Conservation (phyloP, 2,113 vertebrate genomes). For the Calidris pygmaea region DNA sequence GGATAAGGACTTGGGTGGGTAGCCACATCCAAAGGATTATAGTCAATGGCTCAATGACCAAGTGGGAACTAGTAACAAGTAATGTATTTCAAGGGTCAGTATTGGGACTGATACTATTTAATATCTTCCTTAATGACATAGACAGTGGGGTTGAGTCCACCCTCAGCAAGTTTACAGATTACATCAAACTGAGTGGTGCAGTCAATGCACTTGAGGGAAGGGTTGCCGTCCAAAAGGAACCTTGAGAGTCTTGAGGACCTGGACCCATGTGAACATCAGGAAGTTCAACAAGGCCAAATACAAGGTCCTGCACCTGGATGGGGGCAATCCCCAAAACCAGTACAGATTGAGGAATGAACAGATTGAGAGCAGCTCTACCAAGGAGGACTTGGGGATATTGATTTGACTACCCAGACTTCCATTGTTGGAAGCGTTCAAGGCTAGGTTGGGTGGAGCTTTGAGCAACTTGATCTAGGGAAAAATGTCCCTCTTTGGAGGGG, state of each 20-base stretch:
- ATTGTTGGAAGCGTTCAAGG: background rate
- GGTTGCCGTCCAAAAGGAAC: background rate
- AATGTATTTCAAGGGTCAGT: background rate
- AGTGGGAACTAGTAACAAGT: background rate
- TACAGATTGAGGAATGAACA: background rate
- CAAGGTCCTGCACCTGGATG: background rate
- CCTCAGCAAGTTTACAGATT: background rate
- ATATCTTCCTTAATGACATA: background rate
- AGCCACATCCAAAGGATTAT: fast-evolving
- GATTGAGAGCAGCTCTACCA: background rate
- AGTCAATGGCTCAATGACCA: background rate
- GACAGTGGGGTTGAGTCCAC: background rate
- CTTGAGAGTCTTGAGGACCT: background rate
- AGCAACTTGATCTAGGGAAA: background rate
- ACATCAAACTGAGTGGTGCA: background rate
- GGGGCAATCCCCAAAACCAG: background rate
- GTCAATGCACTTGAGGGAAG: background rate
- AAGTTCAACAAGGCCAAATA: background rate
- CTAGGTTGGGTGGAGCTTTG: background rate
- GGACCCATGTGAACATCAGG: fast-evolving
- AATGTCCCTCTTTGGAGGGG: too few relatives aligned
- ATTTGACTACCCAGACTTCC: background rate
- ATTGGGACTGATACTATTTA: background rate
- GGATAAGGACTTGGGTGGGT: background rate
- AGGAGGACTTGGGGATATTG: background rate